Percentiles rank a stretch among this genome's conserved stretches.
Evolutionary conservation across 2,113 vertebrate species (phyloP).

Genomic region (Neopipo cinnamomea): DNA sequence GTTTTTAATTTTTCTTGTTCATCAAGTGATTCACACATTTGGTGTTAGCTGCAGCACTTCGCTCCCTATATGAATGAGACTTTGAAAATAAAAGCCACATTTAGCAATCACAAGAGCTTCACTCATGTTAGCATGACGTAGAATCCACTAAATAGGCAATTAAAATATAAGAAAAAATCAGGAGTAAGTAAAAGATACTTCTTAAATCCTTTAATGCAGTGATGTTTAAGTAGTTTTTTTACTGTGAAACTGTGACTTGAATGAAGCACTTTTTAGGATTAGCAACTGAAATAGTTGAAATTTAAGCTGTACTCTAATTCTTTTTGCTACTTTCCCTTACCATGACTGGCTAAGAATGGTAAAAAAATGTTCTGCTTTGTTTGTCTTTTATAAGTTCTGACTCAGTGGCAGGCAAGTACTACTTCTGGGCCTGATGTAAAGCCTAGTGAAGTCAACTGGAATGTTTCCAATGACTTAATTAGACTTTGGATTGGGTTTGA

Average conservation of each 20-base stretch:
- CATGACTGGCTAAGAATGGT: not conserved
- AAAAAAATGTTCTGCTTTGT: not conserved
- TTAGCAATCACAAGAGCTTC: not conserved
- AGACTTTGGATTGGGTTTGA: constrained; percentile 43
- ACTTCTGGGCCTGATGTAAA: constrained; percentile 54
- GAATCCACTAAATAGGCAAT: not conserved
- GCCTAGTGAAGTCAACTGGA: constrained; percentile 52
- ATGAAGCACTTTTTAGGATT: not conserved
- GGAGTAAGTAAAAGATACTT: not conserved
- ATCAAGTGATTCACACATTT: not conserved
- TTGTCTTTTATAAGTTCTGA: constrained; percentile 30
- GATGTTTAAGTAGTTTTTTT: not conserved
- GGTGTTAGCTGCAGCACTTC: not conserved
- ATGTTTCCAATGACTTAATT: constrained; percentile 58
- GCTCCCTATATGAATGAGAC: not conserved
- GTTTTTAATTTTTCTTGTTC: not conserved
- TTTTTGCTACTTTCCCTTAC: not conserved
- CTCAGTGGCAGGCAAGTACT: constrained; percentile 26
- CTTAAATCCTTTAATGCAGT: not conserved
- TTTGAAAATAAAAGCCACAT: not conserved
- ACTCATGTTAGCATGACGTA: not conserved
- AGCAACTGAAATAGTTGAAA: not conserved
- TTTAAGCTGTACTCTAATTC: not conserved
- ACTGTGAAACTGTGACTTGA: not conserved
- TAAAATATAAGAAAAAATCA: not conserved